Conservation (phyloP, 2,888 invertebrate genomes). For the Smittia aterrima region DNA sequence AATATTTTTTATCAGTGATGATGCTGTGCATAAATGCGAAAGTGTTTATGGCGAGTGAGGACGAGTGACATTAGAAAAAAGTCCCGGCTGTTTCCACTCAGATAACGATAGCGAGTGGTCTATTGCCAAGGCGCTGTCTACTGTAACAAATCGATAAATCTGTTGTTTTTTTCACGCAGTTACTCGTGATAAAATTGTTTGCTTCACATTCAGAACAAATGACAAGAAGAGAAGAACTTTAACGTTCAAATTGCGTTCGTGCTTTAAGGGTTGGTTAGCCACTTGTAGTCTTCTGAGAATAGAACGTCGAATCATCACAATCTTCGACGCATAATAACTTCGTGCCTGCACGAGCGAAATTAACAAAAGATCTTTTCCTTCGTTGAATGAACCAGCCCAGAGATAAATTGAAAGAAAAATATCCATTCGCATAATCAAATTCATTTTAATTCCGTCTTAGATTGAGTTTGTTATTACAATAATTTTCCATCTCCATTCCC, state of each 20-base stretch:
- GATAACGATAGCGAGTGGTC: conserved; percentile 17
- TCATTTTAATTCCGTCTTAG: conserved; percentile 17
- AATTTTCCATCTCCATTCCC: background rate
- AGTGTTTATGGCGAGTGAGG: conserved; percentile 35
- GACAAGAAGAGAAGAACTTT: no score
- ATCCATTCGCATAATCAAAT: conserved; percentile 11
- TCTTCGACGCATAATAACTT: background rate
- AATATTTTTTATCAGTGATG: conserved; percentile 32
- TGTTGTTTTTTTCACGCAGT: background rate
- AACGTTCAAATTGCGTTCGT: no score
- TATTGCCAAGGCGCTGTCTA: conserved; percentile 31
- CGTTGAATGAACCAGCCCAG: background rate
- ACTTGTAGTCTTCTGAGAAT: no score
- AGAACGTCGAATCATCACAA: no score
- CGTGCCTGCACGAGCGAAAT: background rate
- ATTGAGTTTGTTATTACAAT: conserved; percentile 6
- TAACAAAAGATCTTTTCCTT: background rate
- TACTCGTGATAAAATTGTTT: conserved; percentile 2
- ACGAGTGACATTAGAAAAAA: conserved; percentile 22
- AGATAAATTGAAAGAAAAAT: conserved; percentile 7
- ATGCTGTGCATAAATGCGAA: conserved; percentile 39
- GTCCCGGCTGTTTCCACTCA: conserved; percentile 24
- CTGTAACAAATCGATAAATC: conserved; percentile 37
- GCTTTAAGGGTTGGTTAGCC: no score
- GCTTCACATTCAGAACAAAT: background rate